Base-by-base conservation (phyloP, 2,888 invertebrate species). In the Lycaena phlaeas region DNA sequence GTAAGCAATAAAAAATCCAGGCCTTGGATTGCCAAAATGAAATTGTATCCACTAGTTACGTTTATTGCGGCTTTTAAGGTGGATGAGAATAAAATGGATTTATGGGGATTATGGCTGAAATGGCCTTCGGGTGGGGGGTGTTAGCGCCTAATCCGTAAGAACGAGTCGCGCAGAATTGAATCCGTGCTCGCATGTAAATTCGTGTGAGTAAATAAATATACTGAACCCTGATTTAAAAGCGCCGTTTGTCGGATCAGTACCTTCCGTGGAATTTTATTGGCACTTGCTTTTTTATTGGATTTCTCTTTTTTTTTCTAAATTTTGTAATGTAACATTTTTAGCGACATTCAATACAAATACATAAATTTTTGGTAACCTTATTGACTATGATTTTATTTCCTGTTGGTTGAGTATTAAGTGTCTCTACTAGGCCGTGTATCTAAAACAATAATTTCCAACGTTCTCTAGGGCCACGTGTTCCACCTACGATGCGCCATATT, bases 11-110 rank as follows among this genome's bases (percentile, higher is more conserved):
- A 34, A 34, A 29, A 22, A 34, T 12, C 10, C 34, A 9, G 11
- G 22, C 12, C 34, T 34, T 18, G 12, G 34, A 12, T 34, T 11
- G 34, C 18, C 22, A 7, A 34, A 34, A 34, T 34, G 51, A 53
- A 50, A 50, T 44, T 50, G 51, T 51, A 61, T 64, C 67, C 63
- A 66, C 67, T 59, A 68, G 69, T 68, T 68, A 67, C 68, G 77
- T 81, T 81, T 78, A 81, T 78, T 73, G 70, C 65, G 64, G 75
- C 68, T 72, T 77, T 81, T 78, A 81, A 82, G 79, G 81, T 82
- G 81, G 81, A 82, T 82, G 78, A 81, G 77, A 77, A 79, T 81
- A 81, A 81, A 82, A 67, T 73, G 77, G 81, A 81, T 79, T 81
- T 76, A 74, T 74, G 65, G 53, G 77, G 79, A 81, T 81, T 81